phyloP scores from a whole-genome alignment of 2,113 vertebrate genomes.

The Phaethon lepturus region DNA sequence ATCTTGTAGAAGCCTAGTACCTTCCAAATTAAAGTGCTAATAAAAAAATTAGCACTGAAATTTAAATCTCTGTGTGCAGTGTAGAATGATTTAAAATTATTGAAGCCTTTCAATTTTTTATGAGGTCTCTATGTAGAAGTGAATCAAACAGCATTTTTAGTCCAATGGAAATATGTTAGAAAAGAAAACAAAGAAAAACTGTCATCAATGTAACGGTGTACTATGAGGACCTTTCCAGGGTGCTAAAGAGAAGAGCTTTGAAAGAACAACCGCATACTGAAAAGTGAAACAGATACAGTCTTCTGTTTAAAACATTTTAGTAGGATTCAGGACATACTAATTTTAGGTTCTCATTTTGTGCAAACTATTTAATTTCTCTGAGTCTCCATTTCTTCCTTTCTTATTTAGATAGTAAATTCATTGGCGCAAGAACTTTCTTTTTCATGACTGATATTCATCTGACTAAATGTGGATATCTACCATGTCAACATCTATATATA shows the following conservation, averaged over 20 bases:
- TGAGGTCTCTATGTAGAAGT: slow-evolving; percentile 61
- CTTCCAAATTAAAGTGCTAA: slow-evolving; percentile 78
- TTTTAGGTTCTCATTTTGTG: not conserved
- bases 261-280: not conserved
- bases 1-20: slow-evolving; percentile 74
- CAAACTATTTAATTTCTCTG: not conserved
- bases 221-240: not conserved
- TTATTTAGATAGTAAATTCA: not conserved
- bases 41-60: slow-evolving; percentile 78
- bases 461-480: not conserved
- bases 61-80: slow-evolving; percentile 73
- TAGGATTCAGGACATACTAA: not conserved
- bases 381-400: not conserved
- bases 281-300: not conserved
- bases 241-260: not conserved
- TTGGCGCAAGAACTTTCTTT: not conserved
- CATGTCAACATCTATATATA: not conserved
- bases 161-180: slow-evolving; percentile 58
- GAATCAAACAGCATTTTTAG: slow-evolving; percentile 63
- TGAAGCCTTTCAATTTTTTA: slow-evolving; percentile 79
- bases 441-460: not conserved
- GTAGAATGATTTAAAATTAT: slow-evolving; percentile 77
- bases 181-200: slow-evolving; percentile 35
- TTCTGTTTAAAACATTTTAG: not conserved
- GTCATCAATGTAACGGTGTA: not conserved